Percentiles rank a stretch among this genome's conserved stretches.
These are phyloP conservation scores for Planococcus citri DNA, from an alignment of 1,140 invertebrate genomes.

Conservation along the genomic window DNA sequence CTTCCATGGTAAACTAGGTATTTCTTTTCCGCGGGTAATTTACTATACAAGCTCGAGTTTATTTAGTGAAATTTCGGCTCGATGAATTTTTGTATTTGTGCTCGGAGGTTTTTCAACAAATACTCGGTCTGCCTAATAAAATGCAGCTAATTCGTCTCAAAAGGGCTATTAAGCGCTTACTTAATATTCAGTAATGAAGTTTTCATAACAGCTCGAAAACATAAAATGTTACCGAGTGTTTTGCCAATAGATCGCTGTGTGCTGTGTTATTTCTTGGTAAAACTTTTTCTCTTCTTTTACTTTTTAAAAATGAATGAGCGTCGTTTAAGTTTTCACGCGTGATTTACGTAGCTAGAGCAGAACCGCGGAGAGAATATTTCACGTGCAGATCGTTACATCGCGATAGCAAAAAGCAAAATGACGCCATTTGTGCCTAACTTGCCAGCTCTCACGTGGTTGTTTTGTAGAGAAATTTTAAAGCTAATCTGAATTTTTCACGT, in stretches of 20 bases:
- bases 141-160: neutral
- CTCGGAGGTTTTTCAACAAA: neutral
- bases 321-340: neutral
- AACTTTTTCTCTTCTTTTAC: too few relatives aligned
- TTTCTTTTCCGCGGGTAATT: too few relatives aligned
- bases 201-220: neutral
- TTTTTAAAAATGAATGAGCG: neutral
- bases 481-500: neutral
- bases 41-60: too few relatives aligned
- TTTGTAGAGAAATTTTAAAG: too few relatives aligned
- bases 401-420: neutral
- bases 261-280: too few relatives aligned
- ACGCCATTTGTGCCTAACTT: neutral
- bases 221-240: neutral
- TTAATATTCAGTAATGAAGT: conserved; percentile 3
- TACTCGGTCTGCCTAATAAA: neutral
- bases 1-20: too few relatives aligned
- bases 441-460: too few relatives aligned
- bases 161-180: conserved; percentile 2
- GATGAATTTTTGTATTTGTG: neutral
- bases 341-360: neutral
- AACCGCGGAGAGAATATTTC: neutral
- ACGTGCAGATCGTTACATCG: neutral
- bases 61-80: too few relatives aligned
- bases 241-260: neutral